Percentiles rank a stretch among this genome's conserved stretches.
These are phyloP conservation scores for Deroplatys truncata DNA, from an alignment of 2,888 invertebrate genomes.

Conservation along the genomic window DNA sequence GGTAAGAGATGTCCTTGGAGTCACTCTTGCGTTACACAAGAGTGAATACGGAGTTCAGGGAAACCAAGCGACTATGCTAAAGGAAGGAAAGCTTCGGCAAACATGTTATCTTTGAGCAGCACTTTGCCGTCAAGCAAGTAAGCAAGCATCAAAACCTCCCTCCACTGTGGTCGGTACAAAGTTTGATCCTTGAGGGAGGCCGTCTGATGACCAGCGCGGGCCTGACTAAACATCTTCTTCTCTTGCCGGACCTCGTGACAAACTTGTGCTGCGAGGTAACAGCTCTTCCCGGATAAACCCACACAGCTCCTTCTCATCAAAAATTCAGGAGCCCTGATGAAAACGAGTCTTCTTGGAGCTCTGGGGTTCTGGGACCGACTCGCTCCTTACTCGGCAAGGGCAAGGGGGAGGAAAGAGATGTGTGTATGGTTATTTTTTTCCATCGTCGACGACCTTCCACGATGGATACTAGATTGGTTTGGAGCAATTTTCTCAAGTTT, in stretches of 20 bases:
- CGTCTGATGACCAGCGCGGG: neutral
- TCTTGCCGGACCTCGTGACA: slow-evolving; percentile 5
- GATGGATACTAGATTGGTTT: slow-evolving; percentile 32
- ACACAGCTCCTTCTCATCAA: slow-evolving; percentile 31
- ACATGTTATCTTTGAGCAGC: slow-evolving; percentile 19
- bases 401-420: neutral
- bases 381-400: neutral
- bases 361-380: slow-evolving; percentile 13
- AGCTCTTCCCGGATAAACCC: neutral
- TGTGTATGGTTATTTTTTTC: neutral
- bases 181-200: slow-evolving; percentile 14
- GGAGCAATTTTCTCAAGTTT: slow-evolving; percentile 29
- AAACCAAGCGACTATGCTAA: neutral
- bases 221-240: neutral
- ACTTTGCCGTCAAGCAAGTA: neutral
- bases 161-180: slow-evolving; percentile 17
- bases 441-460: slow-evolving; percentile 1
- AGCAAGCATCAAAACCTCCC: neutral
- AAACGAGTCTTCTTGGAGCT: slow-evolving; percentile 32
- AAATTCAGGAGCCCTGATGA: slow-evolving; percentile 34
- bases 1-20: neutral
- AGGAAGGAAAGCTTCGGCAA: neutral
- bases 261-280: slow-evolving; percentile 16
- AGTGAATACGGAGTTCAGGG: neutral
- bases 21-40: neutral